Base-by-base conservation (phyloP, 2,888 invertebrate species). In the Chrysotoxum bicinctum region DNA sequence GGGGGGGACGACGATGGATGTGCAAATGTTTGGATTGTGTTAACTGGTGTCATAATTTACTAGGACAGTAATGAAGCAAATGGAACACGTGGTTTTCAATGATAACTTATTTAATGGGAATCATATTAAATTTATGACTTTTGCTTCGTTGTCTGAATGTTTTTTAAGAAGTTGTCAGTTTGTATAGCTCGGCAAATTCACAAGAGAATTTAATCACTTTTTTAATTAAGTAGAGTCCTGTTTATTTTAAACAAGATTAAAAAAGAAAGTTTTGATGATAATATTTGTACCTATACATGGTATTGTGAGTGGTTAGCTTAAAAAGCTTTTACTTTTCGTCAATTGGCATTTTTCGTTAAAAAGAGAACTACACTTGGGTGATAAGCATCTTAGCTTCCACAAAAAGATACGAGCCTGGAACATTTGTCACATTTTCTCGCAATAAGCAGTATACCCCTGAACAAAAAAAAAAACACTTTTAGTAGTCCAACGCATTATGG, bases 41-140 rank as follows among this genome's bases (percentile, higher is more conserved):
- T 60, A 58, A 69, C 64, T 56, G 79, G 66, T 80, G 68, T 76
- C 80, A 23, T 48, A 54, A 72, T 72, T 76, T 68, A 60, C 64
- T 52, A 60, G 30, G 14, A 26, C 21, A 37, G 14, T 50, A 66
- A 50, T 66, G 54, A 60, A 40, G 50, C 23, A 40, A 66, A 69
- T 69, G 70, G 69, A 52, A 45, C 60, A 80, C 60, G 62, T 76
- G 80, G 72, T 68, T 60, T 23, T 3, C 35, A 52, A 16, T 48
- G 82, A 78, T 78, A 83, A 78, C 48, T 58, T 16, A 35, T 23
- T 58, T 60, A 52, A 58, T 50, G 58, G 48, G 45, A 23, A 30
- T 69, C 32, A 35, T 62, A 69, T 70, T 52, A 32, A 48, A 68
- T 58, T 76, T 76, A 76, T 68, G 6, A 26, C 23, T n/a, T 1